phyloP scores from a whole-genome alignment of 2,888 invertebrate genomes.

The Willowsia nigromaculata region DNA sequence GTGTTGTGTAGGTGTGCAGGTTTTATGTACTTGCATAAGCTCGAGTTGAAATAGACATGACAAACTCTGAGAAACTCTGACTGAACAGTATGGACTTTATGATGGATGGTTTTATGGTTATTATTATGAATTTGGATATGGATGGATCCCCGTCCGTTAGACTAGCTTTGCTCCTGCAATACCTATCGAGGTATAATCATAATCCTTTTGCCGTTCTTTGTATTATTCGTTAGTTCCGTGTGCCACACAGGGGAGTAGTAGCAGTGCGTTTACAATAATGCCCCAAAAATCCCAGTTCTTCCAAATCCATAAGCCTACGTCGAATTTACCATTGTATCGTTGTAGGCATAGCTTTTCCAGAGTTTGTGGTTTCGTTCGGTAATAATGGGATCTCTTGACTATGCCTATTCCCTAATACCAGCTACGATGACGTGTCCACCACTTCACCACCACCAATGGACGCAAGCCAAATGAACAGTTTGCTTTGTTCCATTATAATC shows the following conservation, averaged over 20 bases:
- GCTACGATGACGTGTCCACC: slow-evolving; percentile 2
- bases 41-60: not conserved
- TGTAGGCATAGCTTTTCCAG: slow-evolving; percentile 23
- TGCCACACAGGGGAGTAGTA: not conserved
- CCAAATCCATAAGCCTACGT: not conserved
- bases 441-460: not conserved
- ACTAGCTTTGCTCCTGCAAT: not conserved
- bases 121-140: not conserved
- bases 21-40: not conserved
- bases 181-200: too few relatives aligned
- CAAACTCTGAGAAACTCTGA: not conserved
- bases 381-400: not conserved
- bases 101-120: slow-evolving; percentile 15
- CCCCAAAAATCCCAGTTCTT: not conserved
- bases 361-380: not conserved
- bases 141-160: not conserved
- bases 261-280: not conserved
- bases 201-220: not conserved
- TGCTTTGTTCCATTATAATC: not conserved
- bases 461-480: not conserved
- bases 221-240: slow-evolving; percentile 12
- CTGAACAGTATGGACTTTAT: slow-evolving; percentile 31
- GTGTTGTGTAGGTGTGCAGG: slow-evolving; percentile 39
- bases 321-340: not conserved
- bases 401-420: not conserved